Evolutionary conservation across 2,888 invertebrate genomes (phyloP).

Genomic region (Sylvicola cinctus): DNA sequence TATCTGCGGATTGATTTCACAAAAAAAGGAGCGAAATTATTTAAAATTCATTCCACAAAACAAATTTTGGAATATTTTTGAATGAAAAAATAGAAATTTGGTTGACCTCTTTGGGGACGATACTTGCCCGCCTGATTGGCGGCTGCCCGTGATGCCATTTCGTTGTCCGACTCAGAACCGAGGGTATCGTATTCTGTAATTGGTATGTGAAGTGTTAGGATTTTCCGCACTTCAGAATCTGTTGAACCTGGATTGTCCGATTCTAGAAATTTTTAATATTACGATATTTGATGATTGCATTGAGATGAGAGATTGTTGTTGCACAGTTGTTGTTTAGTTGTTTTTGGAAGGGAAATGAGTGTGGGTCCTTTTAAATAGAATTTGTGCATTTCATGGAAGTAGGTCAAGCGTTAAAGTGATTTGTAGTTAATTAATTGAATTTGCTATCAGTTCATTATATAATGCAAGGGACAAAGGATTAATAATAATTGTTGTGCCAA

Average conservation of each 20-base stretch:
- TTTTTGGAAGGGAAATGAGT: too few species aligned
- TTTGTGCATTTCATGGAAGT: too few species aligned
- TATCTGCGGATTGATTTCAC: constrained; percentile 28
- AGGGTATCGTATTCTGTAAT: constrained; percentile 82
- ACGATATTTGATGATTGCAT: constrained; percentile 13
- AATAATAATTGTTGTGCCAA: too few species aligned
- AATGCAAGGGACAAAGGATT: too few species aligned
- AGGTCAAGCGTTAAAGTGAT: too few species aligned
- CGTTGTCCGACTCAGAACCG: constrained; percentile 63
- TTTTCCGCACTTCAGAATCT: constrained; percentile 87
- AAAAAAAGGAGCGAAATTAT: constrained; percentile 7
- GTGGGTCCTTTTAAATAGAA: too few species aligned
- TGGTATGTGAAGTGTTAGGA: constrained; percentile 78
- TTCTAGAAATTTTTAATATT: constrained; percentile 34
- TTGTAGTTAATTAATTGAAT: too few species aligned
- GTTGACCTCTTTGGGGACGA: constrained; percentile 23
- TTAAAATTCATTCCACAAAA: constrained; percentile 1
- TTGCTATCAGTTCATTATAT: too few species aligned
- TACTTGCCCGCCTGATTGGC: constrained; percentile 23
- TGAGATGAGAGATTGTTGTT: neutral
- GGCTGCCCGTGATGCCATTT: constrained; percentile 43
- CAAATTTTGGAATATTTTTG: neutral
- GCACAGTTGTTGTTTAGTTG: neutral
- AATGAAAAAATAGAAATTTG: constrained; percentile 7
- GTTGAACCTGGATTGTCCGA: constrained; percentile 88